These are phyloP conservation scores for Acromyrmex charruanus DNA, from an alignment of 1,140 invertebrate species.

Conservation along the genomic window DNA sequence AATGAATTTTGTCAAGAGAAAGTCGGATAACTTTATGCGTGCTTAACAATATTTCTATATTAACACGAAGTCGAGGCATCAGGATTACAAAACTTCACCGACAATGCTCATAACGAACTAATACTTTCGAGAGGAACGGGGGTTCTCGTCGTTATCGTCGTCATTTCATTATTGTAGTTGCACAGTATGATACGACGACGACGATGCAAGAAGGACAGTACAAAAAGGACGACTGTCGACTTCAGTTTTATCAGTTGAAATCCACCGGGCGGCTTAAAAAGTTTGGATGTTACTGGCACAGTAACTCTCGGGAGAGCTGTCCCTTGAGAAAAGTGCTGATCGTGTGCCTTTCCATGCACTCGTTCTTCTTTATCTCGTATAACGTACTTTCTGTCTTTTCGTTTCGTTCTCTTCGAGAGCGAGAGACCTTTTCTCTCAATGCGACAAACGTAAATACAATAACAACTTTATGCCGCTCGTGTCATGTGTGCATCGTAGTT, in stretches of 20 bases:
- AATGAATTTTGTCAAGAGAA: constrained; percentile 13
- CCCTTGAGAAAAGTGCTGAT: constrained; percentile 32
- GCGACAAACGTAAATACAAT: constrained; percentile 59
- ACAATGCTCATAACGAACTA: background rate
- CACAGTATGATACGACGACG: background rate
- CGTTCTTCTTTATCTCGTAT: background rate
- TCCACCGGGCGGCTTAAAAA: constrained; percentile 56
- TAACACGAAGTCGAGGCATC: background rate
- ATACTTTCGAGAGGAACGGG: background rate
- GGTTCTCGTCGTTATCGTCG: background rate
- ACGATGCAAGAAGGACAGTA: constrained; percentile 4
- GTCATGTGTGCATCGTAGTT: constrained; percentile 33
- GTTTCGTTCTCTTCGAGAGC: background rate
- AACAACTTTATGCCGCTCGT: constrained; percentile 45
- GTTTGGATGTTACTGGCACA: constrained; percentile 44
- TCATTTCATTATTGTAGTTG: constrained; percentile 1
- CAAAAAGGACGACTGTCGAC: constrained; percentile 40
- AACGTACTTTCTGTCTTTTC: constrained; percentile 43
- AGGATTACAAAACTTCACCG: constrained; percentile 9
- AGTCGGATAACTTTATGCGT: constrained; percentile 5
- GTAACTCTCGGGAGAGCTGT: constrained; percentile 22
- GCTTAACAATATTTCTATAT: constrained; percentile 32
- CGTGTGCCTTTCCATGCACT: constrained; percentile 25
- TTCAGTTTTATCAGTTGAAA: constrained; percentile 54
- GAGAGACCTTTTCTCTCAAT: background rate